Conservation (phyloP, 1,140 invertebrate species). For the Heterodera carotae region DNA sequence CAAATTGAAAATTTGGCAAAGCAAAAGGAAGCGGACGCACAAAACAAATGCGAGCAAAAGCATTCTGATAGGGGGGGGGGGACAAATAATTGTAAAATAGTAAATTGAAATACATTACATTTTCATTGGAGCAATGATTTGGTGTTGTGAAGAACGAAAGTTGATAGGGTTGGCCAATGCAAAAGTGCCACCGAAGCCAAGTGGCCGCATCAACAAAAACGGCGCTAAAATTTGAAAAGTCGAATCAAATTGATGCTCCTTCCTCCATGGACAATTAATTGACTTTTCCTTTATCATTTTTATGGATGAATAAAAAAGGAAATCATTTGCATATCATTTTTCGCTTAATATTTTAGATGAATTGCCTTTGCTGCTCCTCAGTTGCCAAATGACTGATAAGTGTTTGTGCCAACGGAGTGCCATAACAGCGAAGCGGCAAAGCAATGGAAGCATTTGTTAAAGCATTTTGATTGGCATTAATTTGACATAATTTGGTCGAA, state of each 20-base stretch:
- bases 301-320: too few species aligned
- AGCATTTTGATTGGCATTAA: background rate
- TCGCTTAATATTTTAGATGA: background rate
- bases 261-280: background rate
- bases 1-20: background rate
- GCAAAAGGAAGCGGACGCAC: slow-evolving; percentile 2
- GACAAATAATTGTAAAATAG: background rate
- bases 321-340: too few species aligned
- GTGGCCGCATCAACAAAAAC: slow-evolving; percentile 1
- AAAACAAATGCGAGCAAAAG: background rate
- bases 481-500: background rate
- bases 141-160: background rate
- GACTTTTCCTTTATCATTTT: background rate
- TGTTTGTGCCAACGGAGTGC: background rate
- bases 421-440: background rate
- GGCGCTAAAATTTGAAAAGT: background rate
- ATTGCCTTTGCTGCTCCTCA: background rate
- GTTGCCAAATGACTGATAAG: background rate
- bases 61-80: background rate
- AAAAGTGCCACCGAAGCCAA: slow-evolving; percentile 3
- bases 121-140: background rate
- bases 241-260: background rate
- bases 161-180: background rate
- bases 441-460: background rate
- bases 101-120: background rate